A percentile compares a stretch with the other conserved stretches of the same genome.
Conservation (phyloP, 2,888 invertebrate genomes). For the Tinea pellionella region DNA sequence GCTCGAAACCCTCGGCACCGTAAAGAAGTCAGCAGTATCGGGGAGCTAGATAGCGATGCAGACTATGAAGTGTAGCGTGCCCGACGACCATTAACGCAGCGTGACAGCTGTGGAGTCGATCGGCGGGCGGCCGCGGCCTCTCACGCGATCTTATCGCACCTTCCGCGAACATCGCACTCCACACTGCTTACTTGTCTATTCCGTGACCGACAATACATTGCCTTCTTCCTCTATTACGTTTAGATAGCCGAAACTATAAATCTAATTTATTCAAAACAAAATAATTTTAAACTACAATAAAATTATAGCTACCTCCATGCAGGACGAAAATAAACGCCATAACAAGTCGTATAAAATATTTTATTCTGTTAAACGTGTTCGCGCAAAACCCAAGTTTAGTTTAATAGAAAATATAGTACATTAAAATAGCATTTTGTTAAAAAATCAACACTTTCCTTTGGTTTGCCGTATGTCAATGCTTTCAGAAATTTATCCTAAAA, state of each 20-base stretch:
- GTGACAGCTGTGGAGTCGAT: slow-evolving; percentile 37
- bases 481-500: no score
- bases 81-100: slow-evolving; percentile 61
- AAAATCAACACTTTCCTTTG: no score
- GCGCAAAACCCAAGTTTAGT: no score
- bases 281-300: neutral
- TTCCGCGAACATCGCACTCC: slow-evolving; percentile 63
- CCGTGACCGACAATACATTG: slow-evolving; percentile 38
- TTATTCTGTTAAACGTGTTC: no score
- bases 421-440: no score
- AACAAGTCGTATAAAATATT: no score
- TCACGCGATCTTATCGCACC: slow-evolving; percentile 66
- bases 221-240: slow-evolving; percentile 8
- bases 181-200: slow-evolving; percentile 36
- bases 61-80: slow-evolving; percentile 65
- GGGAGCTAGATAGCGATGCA: slow-evolving; percentile 27
- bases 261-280: neutral
- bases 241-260: slow-evolving; percentile 4
- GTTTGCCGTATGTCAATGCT: no score
- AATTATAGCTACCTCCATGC: neutral
- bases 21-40: slow-evolving; percentile 3
- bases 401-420: no score
- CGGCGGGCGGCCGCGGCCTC: slow-evolving; percentile 40
- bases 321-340: no score
- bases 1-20: neutral